Percentiles rank a stretch among this genome's conserved stretches.
Evolutionary conservation across 2,888 invertebrate genomes (phyloP).

Genomic region (Brenthis hecate): DNA sequence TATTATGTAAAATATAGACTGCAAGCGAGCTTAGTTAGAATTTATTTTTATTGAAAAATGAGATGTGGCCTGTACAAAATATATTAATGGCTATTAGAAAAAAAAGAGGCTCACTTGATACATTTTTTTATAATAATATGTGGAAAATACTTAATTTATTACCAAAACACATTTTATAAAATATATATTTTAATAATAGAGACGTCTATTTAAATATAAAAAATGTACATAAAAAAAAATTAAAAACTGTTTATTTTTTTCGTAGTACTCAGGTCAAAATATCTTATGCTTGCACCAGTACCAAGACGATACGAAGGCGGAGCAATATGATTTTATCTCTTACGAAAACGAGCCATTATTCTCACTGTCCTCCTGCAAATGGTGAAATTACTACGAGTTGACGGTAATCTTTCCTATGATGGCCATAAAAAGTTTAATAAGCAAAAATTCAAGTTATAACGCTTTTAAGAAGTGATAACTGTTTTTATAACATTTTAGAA

Average conservation of each 20-base stretch:
- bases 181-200: too few species aligned
- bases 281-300: slow-evolving; percentile 35
- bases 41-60: slow-evolving; percentile 42
- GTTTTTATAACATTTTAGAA: not conserved
- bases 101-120: not conserved
- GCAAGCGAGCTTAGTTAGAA: slow-evolving; percentile 48
- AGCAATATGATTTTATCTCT: slow-evolving; percentile 60
- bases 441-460: slow-evolving; percentile 10
- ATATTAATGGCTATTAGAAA: not conserved
- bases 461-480: slow-evolving; percentile 3
- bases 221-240: too few species aligned
- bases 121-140: not conserved
- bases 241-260: not conserved
- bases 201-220: too few species aligned
- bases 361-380: slow-evolving; percentile 49
- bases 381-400: slow-evolving; percentile 48
- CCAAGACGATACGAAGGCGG: slow-evolving; percentile 42
- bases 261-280: slow-evolving; percentile 9
- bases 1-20: slow-evolving; percentile 56
- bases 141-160: too few species aligned
- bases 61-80: slow-evolving; percentile 33
- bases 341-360: slow-evolving; percentile 61
- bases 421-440: slow-evolving; percentile 24
- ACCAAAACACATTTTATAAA: too few species aligned
- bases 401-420: slow-evolving; percentile 28